Evolutionary conservation across 2,888 invertebrate genomes (phyloP), one percentile per base, ranked within the genome.

Genomic region (Cynaeus angustus): DNA sequence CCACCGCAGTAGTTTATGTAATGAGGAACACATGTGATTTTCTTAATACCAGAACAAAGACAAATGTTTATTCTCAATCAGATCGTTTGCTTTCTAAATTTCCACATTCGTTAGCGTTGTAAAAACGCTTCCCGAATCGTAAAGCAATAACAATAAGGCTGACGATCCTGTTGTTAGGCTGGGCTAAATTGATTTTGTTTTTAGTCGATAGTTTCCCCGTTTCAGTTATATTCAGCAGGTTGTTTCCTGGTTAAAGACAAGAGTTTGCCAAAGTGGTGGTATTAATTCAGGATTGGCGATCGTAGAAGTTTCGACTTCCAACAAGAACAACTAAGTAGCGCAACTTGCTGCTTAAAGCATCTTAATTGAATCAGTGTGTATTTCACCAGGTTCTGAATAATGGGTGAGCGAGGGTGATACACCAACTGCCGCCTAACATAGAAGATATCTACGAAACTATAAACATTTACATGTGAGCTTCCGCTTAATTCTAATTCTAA

Each of bases 291-390:
- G 66, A 70, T 70, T 61, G 70, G 70, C 70, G 61, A 70, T 70
- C 70, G 66, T 66, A 66, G 61, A 55, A 70, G 70, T 66, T 69
- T 37, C 13, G 64, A 66, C 14, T 58, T 61, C 59, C 53, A 66
- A 66, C 66, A 66, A 66, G 66, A 59, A 69, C 69, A 69, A 69
- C 65, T 69, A 53, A 65, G 66, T 65, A 69, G 61, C 66, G 45
- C 66, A 66, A 66, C 30, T 70, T 61, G 55, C 46, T 58, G 58
- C 62, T 67, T 66, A 71, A 70, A 67, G 67, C 61, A 64, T 71
- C 66, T 71, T 71, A 71, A 71, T 71, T 71, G 68, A 68, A 71
- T 71, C 68, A 71, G 68, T 55, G 67, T 66, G 66, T 68, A 66
- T 71, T 71, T 71, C 71, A 58, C 68, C 71, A 71, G 68, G 68